Conservation (phyloP, 2,797 vertebrate genomes). For the Cossypha niveicapilla region DNA sequence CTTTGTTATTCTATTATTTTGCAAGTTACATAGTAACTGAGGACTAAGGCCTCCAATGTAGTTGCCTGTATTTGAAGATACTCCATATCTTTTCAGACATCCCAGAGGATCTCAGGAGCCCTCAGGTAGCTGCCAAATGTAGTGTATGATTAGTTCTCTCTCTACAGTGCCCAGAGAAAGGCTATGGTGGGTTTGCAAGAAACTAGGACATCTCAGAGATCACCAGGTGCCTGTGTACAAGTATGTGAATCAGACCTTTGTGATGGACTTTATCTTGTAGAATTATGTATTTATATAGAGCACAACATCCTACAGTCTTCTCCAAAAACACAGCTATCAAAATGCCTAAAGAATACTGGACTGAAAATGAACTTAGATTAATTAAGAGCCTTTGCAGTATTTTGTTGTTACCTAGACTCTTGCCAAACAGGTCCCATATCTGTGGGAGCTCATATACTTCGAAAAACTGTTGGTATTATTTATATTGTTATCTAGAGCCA, state of each 20-base stretch:
- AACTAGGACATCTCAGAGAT: neutral
- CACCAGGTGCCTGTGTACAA: neutral
- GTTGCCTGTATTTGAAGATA: neutral
- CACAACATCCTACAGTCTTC: neutral
- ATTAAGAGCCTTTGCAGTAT: neutral
- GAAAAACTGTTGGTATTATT: neutral
- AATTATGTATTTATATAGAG: neutral
- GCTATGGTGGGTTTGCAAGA: neutral
- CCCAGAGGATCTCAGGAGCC: neutral
- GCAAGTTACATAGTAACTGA: neutral
- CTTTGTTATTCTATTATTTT: neutral
- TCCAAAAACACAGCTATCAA: neutral
- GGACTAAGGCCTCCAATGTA: neutral
- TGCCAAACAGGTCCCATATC: neutral
- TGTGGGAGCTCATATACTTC: neutral
- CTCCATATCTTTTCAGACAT: neutral
- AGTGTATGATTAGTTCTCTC: neutral
- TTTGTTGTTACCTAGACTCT: neutral
- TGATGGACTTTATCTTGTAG: neutral
- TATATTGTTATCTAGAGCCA: neutral
- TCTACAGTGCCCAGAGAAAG: neutral
- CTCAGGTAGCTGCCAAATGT: neutral
- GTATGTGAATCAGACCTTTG: neutral
- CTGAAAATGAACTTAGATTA: neutral
- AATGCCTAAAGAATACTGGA: neutral